Base-by-base conservation (phyloP, 2,888 invertebrate genomes). In the Beris morrisii region DNA sequence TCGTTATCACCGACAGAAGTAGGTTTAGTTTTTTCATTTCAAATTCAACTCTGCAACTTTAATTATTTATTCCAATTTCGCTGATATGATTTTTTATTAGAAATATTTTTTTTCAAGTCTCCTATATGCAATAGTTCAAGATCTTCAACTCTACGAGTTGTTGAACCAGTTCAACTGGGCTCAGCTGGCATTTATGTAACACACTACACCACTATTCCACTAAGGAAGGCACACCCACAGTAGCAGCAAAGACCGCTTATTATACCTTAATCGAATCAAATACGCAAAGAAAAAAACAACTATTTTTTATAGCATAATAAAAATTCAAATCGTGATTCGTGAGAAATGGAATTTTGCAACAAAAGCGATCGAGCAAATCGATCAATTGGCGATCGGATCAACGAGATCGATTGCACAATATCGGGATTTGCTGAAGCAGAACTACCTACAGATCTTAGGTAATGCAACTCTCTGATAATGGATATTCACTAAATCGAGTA, bases 101-200 rank as follows among this genome's bases (percentile, higher is more conserved):
- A 22, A 22, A 22, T 22, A 22, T 22, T 38, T 38, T 38, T 38
- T 38, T 38, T 38, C 9, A 38, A 38, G 9, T 38, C 38, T 9
- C 38, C 9, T 3, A 9, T 38, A 38, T 38, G 50, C 69, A 70
- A 68, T 69, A 67, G 72, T 73, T 73, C 73, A 73, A 73, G 73
- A 73, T 71, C 71, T 73, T 72, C 73, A 70, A 72, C 71, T 73
- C 71, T 71, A 53, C 64, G 56, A 68, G 65, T 66, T 55, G 67
- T 50, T 57, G 67, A 71, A 72, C 71, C 72, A 70, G 72, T 72
- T 69, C 63, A 70, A 69, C 69, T 59, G 69, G 69, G 64, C 48
- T n/a, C 56, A 45, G 22, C 13, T 59, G 65, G 58, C 48, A 61
- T 68, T 68, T 64, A 68, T 61, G 63, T 68, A 68, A 65, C 50